Evolutionary conservation across 2,888 invertebrate species (phyloP), one percentile per base, ranked within the genome.

Genomic region (Lasioglossum villosulum): DNA sequence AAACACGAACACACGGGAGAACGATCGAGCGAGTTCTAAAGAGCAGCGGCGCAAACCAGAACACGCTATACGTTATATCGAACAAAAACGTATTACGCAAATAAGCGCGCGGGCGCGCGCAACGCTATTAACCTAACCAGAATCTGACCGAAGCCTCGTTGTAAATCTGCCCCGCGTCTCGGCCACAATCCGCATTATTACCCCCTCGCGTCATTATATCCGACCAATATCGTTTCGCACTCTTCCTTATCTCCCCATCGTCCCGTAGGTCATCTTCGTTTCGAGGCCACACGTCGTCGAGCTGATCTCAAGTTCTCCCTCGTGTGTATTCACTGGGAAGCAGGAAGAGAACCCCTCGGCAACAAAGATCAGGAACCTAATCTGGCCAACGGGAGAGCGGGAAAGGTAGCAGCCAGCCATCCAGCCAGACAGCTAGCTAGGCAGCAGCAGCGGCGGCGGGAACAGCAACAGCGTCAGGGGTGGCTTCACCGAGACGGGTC

Each of bases 321-420:
- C 39, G 70, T 63, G 71, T 63, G 70, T 59, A 71, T 63, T 59
- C 80, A 71, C 83, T n/a, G 80, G 27, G 63, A 23, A 72, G 66
- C 37, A 72, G 75, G 78, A 83, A 75, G 83, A 56, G 80, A n/a
- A 72, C 52, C 79, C 86, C 77, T 70, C 80, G 80, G 80, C 16
- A 80, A 83, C 87, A 81, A 75, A 80, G 85, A 87, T 78, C 82
- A 78, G 75, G 78, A 86, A 86, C 86, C 90, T 90, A 90, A 90
- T 90, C 89, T 84, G 86, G 85, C 59, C 78, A 82, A 85, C 77
- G 68, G 80, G 48, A 77, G n/a, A 78, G 77, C 81, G 78, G 59
- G 63, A 78, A 78, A 81, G 78, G 76, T 82, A 80, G 68, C 66
- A 59, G 48, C 34, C 72, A 72, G 45, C 19, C 27, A 71, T 23